These are phyloP conservation scores for Morbakka virulenta DNA, from an alignment of 30 jellyfish, hydroid and myxozoan genomes.

Conservation along the genomic window DNA sequence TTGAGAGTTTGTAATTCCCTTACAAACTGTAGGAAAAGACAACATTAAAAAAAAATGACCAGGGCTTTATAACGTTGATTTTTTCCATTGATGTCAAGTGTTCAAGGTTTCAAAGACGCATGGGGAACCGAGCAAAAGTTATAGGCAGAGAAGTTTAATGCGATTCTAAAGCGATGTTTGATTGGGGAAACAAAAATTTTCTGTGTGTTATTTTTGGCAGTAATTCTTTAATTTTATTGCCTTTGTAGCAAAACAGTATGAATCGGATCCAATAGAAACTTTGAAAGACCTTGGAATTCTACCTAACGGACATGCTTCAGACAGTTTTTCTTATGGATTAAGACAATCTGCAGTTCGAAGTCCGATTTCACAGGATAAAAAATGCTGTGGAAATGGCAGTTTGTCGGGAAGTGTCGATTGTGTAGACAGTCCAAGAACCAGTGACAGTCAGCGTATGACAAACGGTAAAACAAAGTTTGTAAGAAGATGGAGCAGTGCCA, in stretches of 20 bases:
- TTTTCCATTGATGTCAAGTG: too few relatives aligned
- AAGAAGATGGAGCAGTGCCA: background rate
- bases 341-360: background rate
- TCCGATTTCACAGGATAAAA: background rate
- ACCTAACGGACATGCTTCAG: constrained; percentile 1
- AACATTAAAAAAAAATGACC: too few relatives aligned
- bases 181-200: too few relatives aligned
- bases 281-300: constrained; percentile 50
- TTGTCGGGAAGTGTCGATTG: constrained; percentile 34
- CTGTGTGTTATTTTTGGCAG: too few relatives aligned
- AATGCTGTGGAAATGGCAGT: background rate
- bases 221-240: too few relatives aligned
- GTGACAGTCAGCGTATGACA: constrained; percentile 29
- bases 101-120: too few relatives aligned
- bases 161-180: too few relatives aligned
- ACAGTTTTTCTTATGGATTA: background rate
- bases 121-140: too few relatives aligned
- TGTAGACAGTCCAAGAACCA: constrained; percentile 63
- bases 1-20: too few relatives aligned
- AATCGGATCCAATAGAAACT: constrained; percentile 42
- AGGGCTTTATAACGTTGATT: too few relatives aligned
- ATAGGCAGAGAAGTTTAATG: too few relatives aligned
- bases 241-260: constrained; percentile 60
- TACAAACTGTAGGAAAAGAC: too few relatives aligned
- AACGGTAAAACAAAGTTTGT: background rate